These are phyloP conservation scores for Hemicentrotus pulcherrimus DNA, from an alignment of 35 echinoderm and acorn worm genomes.

Conservation along the genomic window DNA sequence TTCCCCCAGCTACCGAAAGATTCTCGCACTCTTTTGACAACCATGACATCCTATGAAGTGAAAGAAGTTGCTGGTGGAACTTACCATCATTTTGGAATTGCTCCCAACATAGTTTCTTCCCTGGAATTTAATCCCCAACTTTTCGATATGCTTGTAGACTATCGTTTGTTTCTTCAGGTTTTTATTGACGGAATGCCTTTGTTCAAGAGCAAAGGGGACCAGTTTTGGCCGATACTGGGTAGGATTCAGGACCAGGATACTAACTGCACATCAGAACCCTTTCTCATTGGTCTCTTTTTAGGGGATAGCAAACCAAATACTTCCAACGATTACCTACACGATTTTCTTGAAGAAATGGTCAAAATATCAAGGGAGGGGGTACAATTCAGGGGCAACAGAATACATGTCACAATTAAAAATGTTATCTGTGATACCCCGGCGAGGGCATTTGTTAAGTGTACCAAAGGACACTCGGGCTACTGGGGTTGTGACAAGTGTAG, in stretches of 20 bases:
- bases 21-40: constrained; percentile 53
- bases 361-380: constrained; percentile 25
- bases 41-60: background rate
- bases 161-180: constrained; percentile 36
- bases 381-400: background rate
- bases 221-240: constrained; percentile 77
- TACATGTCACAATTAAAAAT: constrained; percentile 46
- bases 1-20: constrained; percentile 59
- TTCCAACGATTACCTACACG: constrained; percentile 52
- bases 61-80: constrained; percentile 53
- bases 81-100: constrained; percentile 68
- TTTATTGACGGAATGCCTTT: constrained; percentile 74
- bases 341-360: constrained; percentile 58
- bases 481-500: constrained; percentile 74
- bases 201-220: constrained; percentile 57
- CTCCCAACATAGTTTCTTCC: background rate
- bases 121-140: background rate
- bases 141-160: background rate
- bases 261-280: constrained; percentile 4
- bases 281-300: constrained; percentile 61
- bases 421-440: constrained; percentile 74
- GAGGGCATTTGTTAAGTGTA: constrained; percentile 61
- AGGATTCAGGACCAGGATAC: constrained; percentile 3
- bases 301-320: constrained; percentile 62
- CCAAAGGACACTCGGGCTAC: constrained; percentile 68